Evolutionary conservation across 1,140 invertebrate species (phyloP), one percentile per base, ranked within the genome.

Genomic region (Conus betulinus): DNA sequence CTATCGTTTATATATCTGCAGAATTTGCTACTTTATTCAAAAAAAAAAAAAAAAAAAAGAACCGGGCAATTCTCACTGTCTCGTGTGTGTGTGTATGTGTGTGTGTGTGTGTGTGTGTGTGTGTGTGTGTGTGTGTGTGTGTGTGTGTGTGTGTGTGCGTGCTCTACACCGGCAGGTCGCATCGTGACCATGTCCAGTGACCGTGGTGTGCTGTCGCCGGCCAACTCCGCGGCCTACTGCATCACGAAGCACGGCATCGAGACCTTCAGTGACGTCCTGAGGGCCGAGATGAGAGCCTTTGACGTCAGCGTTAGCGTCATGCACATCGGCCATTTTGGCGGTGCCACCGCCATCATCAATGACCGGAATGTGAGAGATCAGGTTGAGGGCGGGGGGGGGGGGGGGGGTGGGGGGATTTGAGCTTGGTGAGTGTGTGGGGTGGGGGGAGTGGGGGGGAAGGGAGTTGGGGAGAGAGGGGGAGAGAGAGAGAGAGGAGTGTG

Each of bases 111-210:
- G 57, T 60, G 57, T 60, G 57, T 60, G 57, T 60, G 57, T 60
- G 57, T 60, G 57, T 60, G 57, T 15, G 57, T 60, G 57, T 60
- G 57, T 15, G 57, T 60, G 57, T 60, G 27, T 76, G 11, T 76
- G 23, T 76, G 74, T 76, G 11, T 76, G 23, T 20, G 74, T 60
- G 8, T 11, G 15, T 15, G 57, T 60, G 57, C 4, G 57, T 60
- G 57, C 57, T 55, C 83, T 79, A 89, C 67, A 39, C 67, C 67
- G 17, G 15, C 88, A 96, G 96, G 95, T 74, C 96, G 98, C 90
- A 95, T 98, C 67, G 97, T 98, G 27, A 97, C 97, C 83, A 95
- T 98, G 5, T 97, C 96, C 6, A 98, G 97, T 93, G 97, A 98
- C 92, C 98, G 98, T 94, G 97, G 97, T 0, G 87, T 95, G 39